Evolutionary conservation across 1,140 invertebrate species (phyloP).

Genomic region (Oryzaephilus surinamensis): DNA sequence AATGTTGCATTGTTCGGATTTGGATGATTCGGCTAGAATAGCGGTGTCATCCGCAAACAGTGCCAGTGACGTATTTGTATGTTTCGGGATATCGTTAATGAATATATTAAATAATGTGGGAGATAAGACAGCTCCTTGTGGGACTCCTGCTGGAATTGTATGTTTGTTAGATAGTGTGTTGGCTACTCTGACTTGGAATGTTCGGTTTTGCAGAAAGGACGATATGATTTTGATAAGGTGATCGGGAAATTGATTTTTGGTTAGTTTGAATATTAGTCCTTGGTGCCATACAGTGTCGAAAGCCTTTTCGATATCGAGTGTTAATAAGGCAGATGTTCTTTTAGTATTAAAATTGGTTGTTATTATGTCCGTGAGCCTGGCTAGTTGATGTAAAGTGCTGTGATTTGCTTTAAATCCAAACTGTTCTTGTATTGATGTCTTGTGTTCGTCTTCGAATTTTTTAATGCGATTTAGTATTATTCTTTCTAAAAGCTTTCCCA

Average conservation of each 20-base stretch:
- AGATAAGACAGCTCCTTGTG: constrained; percentile 22
- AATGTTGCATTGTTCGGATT: not conserved
- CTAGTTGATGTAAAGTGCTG: not conserved
- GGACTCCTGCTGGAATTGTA: constrained; percentile 19
- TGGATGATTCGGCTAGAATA: not conserved
- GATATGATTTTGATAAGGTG: constrained; percentile 9
- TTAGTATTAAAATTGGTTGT: not conserved
- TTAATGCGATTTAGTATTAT: too few relatives aligned
- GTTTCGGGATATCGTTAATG: constrained; percentile 18
- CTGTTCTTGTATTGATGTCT: too few relatives aligned
- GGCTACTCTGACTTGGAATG: constrained; percentile 14
- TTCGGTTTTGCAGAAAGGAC: constrained; percentile 17
- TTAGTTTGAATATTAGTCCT: constrained; percentile 21
- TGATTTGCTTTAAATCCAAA: not conserved
- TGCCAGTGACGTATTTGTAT: constrained; percentile 12
- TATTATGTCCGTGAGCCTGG: not conserved
- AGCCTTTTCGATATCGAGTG: constrained; percentile 23
- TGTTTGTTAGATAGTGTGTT: constrained; percentile 7
- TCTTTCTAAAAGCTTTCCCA: too few relatives aligned
- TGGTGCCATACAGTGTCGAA: constrained; percentile 26
- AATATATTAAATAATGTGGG: constrained; percentile 18
- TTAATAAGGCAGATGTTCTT: constrained; percentile 11
- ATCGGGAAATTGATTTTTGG: constrained; percentile 3
- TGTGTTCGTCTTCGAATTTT: too few relatives aligned
- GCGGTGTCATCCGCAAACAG: constrained; percentile 25